phyloP scores from a whole-genome alignment of 2,113 vertebrate genomes.

The Ciconia stormi region DNA sequence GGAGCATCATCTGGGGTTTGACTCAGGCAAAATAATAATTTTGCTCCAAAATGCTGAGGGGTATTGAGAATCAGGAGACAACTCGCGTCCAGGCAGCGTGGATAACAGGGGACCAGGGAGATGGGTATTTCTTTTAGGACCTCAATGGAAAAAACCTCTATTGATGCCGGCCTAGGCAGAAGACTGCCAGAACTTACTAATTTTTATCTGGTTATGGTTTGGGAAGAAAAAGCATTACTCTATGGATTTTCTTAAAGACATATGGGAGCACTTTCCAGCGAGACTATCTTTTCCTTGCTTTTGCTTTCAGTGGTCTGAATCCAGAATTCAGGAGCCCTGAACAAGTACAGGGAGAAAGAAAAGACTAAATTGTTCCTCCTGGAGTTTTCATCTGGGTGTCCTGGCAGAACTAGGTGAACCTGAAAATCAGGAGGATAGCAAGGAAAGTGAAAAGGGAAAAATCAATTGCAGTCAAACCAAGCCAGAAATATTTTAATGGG shows the following conservation, averaged over 20 bases:
- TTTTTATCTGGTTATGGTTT: neutral
- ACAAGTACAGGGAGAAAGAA: neutral
- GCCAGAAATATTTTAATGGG: neutral
- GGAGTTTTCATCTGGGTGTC: neutral
- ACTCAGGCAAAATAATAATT: neutral
- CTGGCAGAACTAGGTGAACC: neutral
- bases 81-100: accelerated
- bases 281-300: neutral
- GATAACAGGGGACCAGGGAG: neutral
- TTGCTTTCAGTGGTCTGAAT: neutral
- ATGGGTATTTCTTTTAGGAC: neutral
- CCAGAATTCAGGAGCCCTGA: neutral
- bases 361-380: neutral
- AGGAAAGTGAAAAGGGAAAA: neutral
- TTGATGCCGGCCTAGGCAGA: neutral
- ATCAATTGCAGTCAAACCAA: neutral
- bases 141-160: neutral
- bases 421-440: neutral
- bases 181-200: neutral
- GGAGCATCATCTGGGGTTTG: neutral
- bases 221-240: neutral
- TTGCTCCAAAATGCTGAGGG: neutral
- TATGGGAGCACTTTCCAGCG: neutral
- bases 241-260: neutral
- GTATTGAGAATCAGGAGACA: neutral